Conservation (phyloP, 1,140 invertebrate species). For the Mamestra configurata region DNA sequence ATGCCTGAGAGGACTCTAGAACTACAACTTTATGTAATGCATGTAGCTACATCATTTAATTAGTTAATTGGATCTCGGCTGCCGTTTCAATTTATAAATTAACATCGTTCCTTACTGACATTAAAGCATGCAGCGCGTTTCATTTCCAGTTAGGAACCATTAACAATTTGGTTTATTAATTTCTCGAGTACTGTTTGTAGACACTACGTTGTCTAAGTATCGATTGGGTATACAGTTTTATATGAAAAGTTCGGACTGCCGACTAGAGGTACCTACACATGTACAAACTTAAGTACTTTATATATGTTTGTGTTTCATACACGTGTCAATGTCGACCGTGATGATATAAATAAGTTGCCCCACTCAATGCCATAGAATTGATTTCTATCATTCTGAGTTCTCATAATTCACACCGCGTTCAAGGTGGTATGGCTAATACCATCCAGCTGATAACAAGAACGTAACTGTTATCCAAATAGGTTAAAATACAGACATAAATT, state of each 20-base stretch:
- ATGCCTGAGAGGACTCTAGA: neutral
- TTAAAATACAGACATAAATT: neutral
- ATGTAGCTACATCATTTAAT: neutral
- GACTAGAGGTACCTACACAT: too few relatives aligned
- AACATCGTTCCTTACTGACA: constrained; percentile 10
- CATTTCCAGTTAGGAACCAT: neutral
- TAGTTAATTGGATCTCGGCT: constrained; percentile 3
- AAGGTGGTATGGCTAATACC: neutral
- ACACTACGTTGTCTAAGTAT: neutral
- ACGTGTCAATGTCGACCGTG: too few relatives aligned
- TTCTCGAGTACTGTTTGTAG: neutral
- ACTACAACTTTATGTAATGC: neutral
- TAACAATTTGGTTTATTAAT: constrained; percentile 5
- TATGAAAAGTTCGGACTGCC: neutral
- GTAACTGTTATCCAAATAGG: too few relatives aligned
- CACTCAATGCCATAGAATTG: neutral
- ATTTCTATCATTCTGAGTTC: neutral
- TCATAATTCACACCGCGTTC: neutral
- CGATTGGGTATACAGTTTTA: neutral
- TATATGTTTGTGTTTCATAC: too few relatives aligned
- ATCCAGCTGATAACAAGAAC: too few relatives aligned
- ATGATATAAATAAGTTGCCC: neutral
- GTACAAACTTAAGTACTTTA: too few relatives aligned
- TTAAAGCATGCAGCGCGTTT: constrained; percentile 9
- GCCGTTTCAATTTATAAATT: constrained; percentile 18